Conservation (phyloP, 2,888 invertebrate species). For the Phyto melanocephala region DNA sequence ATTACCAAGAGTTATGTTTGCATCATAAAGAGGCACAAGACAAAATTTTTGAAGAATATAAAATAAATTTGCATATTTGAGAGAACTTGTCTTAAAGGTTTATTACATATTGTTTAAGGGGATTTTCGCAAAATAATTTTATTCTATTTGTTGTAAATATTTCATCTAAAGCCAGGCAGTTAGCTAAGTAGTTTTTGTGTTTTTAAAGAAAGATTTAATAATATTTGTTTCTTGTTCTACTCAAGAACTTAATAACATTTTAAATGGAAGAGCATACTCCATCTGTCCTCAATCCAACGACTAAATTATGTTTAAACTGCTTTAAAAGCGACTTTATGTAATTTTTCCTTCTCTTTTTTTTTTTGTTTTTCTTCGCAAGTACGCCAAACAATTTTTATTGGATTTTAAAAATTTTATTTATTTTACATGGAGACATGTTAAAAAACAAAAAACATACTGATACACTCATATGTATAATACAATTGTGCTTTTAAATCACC, state of each 20-base stretch:
- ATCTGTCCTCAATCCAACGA: too few species aligned
- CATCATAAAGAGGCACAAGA: neutral
- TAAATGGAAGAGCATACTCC: neutral
- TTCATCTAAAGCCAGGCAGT: neutral
- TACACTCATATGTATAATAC: neutral
- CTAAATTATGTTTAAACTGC: neutral
- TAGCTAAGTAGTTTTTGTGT: neutral
- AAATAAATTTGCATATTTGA: constrained; percentile 18
- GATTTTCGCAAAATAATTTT: neutral
- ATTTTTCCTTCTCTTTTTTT: neutral
- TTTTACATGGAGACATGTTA: neutral
- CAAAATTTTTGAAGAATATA: neutral
- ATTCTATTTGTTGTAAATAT: neutral
- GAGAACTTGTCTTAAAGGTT: neutral
- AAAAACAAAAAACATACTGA: neutral
- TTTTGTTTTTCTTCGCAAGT: neutral
- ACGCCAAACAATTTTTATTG: neutral
- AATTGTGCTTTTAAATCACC: too few species aligned
- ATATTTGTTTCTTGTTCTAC: constrained; percentile 30
- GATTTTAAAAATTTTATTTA: neutral
- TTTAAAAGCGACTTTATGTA: neutral
- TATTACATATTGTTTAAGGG: neutral
- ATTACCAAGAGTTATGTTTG: neutral
- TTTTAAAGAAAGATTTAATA: constrained; percentile 18
- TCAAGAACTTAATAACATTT: neutral